Evolutionary conservation across 2,113 vertebrate species (phyloP), one percentile per base, ranked within the genome.

Genomic region (Plecturocebus donacophilus): DNA sequence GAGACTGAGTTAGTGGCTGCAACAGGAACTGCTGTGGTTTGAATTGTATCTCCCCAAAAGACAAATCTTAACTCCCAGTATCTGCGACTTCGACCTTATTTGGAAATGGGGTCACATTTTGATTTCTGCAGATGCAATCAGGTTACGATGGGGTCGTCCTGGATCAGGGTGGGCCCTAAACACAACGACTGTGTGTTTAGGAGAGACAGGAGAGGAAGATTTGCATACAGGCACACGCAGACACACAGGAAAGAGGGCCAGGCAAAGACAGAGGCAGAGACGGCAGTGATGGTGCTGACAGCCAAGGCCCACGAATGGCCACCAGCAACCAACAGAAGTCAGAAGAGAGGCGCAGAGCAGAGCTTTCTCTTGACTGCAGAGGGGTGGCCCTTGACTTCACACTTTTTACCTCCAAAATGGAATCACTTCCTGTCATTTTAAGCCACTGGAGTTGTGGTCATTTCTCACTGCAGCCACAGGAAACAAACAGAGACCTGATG

Each of bases 241-340:
- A 70, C 58, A 73, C 9, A 35, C 0, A 25, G 30, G 77, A 38
- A 40, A 54, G 30, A 5, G 54, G 79, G 32, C 20, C 71, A n/a
- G 0, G 10, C 20, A 35, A 94, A 14, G 70, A 32, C 1, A 17
- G 7, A 84, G n/a, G n/a, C 23, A 40, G 71, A 54, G 35, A 77
- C 0, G 1, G 40, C n/a, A 13, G 54, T 1, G 13, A 47, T 7
- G 54, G 0, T 25, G 42, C 52, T 14, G 9, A 0, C 19, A 75
- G 64, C 14, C 35, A 40, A 73, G 56, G 4, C n/a, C n/a, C 19
- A 42, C 21, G 7, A 7, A 52, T 35, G 21, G 13, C 4, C 30
- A 7, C 19, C 1, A 5, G 56, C 61, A 27, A 16, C 12, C 1
- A 27, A 9, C 23, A 9, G 19, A 80, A 13, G 45, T 64, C 9